These are phyloP conservation scores for Cyprinodon tularosa DNA, from an alignment of 2,113 vertebrate species.

Conservation along the genomic window DNA sequence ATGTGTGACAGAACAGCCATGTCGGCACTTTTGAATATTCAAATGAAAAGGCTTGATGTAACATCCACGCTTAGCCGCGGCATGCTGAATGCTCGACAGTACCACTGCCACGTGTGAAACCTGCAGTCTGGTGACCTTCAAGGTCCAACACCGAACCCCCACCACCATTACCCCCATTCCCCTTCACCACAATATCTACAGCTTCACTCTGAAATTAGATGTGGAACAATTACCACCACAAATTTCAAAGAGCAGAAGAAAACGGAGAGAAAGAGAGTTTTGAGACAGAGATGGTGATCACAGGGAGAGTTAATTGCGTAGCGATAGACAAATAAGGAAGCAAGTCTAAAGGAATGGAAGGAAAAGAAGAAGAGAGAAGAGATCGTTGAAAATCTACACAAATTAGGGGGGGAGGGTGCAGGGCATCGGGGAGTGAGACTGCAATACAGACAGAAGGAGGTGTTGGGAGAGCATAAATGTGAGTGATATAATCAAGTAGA, in stretches of 20 bases:
- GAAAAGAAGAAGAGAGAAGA: conserved; percentile 30
- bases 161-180: conserved; percentile 14
- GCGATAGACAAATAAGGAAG: conserved; percentile 45
- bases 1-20: conserved; percentile 12
- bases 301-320: conserved; percentile 44
- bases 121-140: conserved; percentile 71
- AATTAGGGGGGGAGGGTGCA: conserved; percentile 11
- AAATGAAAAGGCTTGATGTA: conserved; percentile 9
- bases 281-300: conserved; percentile 40
- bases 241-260: conserved; percentile 61
- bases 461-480: conserved; percentile 45
- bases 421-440: conserved; percentile 22
- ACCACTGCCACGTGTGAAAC: conserved; percentile 46
- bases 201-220: conserved; percentile 61
- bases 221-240: conserved; percentile 71
- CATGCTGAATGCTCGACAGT: conserved; percentile 28
- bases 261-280: conserved; percentile 17
- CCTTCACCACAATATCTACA: too few species aligned
- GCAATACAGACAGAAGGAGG: conserved; percentile 45
- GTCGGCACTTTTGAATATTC: conserved; percentile 27
- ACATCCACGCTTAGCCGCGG: background rate
- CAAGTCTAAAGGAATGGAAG: conserved; percentile 44
- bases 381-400: conserved; percentile 44
- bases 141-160: conserved; percentile 50
- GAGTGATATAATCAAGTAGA: conserved; percentile 53